Evolutionary conservation across 2,888 invertebrate species (phyloP).

Genomic region (Itoplectis maculator): DNA sequence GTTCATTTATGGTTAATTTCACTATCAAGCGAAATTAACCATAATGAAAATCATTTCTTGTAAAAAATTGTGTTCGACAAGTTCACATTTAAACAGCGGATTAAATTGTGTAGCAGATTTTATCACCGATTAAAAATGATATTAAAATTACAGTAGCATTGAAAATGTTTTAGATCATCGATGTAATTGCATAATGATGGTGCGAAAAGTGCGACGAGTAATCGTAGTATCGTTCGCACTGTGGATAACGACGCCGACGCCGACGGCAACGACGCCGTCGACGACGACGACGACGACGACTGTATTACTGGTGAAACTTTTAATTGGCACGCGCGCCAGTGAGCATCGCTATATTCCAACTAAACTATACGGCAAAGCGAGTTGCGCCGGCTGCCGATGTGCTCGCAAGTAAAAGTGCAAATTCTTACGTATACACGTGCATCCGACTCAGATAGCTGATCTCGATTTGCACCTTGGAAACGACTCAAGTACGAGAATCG

Average conservation of each 20-base stretch:
- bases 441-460: conserved; percentile 10
- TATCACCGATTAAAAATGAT: neutral
- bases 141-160: neutral
- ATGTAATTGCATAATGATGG: neutral
- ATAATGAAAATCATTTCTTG: too few relatives aligned
- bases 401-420: conserved; percentile 54
- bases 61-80: too few relatives aligned
- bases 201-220: neutral
- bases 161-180: neutral
- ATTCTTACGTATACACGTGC: conserved; percentile 36
- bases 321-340: conserved; percentile 71
- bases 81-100: too few relatives aligned
- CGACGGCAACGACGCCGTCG: conserved; percentile 7
- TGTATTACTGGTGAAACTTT: conserved; percentile 70
- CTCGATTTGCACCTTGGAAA: conserved; percentile 12
- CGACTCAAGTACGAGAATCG: neutral
- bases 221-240: neutral
- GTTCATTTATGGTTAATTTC: conserved; percentile 13
- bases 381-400: neutral
- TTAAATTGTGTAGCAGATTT: too few relatives aligned
- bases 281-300: neutral
- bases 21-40: neutral
- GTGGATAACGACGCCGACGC: neutral
- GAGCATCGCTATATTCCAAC: conserved; percentile 24
- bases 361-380: conserved; percentile 14